Evolutionary conservation across 2,113 vertebrate genomes (phyloP).

Genomic region (Anoura caudifer): DNA sequence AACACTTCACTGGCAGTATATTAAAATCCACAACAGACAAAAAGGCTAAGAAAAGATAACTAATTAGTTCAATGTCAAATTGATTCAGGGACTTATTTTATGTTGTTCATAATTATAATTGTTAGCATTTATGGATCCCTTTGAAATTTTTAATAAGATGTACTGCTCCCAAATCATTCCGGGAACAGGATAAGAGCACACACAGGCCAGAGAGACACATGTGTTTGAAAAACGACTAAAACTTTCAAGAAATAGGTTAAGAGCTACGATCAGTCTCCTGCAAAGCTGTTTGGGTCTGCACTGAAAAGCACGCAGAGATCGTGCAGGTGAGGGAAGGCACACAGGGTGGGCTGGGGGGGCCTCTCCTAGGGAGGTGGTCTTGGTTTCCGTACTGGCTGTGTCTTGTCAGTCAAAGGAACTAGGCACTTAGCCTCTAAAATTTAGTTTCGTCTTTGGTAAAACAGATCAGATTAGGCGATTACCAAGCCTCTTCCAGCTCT

Average conservation of each 20-base stretch:
- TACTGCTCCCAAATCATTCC: neutral
- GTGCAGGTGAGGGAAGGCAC: neutral
- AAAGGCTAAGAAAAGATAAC: neutral
- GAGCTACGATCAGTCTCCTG: neutral
- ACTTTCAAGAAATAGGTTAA: neutral
- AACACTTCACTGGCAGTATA: constrained; percentile 14
- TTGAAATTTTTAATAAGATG: neutral
- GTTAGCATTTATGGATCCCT: neutral
- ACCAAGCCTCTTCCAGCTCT: neutral
- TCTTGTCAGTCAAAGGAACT: neutral
- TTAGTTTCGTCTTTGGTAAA: constrained; percentile 1
- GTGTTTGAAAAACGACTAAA: neutral
- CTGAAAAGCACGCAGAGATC: neutral
- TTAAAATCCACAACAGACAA: constrained; percentile 43
- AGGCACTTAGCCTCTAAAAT: neutral
- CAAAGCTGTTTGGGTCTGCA: neutral
- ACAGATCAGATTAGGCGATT: neutral
- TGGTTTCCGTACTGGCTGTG: neutral
- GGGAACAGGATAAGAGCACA: neutral
- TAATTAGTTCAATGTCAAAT: neutral
- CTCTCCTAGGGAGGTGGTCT: neutral
- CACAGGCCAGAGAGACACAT: neutral
- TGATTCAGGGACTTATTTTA: neutral
- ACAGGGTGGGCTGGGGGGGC: neutral
- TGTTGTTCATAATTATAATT: neutral